Conservation (phyloP, 1,140 invertebrate species). For the Apis laboriosa region DNA sequence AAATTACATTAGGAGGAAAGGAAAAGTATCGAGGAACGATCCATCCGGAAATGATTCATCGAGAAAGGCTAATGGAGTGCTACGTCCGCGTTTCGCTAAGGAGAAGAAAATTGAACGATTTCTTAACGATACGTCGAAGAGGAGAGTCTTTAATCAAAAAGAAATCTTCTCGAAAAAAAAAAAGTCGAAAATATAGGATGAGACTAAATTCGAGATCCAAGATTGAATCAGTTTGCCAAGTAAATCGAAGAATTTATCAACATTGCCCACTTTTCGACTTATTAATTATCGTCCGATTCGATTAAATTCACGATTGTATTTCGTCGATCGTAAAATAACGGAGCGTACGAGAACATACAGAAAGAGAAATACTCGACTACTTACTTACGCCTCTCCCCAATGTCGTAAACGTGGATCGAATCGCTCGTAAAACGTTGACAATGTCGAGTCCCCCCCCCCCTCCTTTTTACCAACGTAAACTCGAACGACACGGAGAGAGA, state of each 20-base stretch:
- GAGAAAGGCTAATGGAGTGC: neutral
- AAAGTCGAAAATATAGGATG: neutral
- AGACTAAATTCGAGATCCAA: too few species aligned
- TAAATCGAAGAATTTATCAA: neutral
- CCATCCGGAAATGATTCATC: too few species aligned
- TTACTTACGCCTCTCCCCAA: slow-evolving; percentile 52
- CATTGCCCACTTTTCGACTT: neutral
- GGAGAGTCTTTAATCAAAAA: neutral
- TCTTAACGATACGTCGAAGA: neutral
- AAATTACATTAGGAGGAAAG: neutral
- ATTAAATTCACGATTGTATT: neutral
- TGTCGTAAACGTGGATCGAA: slow-evolving; percentile 71
- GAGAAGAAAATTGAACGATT: neutral
- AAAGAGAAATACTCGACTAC: slow-evolving; percentile 29
- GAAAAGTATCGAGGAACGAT: too few species aligned
- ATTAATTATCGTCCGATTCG: slow-evolving; percentile 22
- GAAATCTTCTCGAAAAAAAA: neutral
- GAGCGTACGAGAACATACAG: neutral
- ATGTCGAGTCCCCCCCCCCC: slow-evolving; percentile 53
- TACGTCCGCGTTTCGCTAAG: neutral
- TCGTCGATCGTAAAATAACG: neutral
- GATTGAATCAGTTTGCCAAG: neutral
- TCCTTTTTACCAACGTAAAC: slow-evolving; percentile 67
- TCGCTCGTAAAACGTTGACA: slow-evolving; percentile 69
- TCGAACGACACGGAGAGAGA: slow-evolving; percentile 59